These are phyloP conservation scores for Nymphalis polychloros DNA, from an alignment of 2,888 invertebrate genomes.

Conservation along the genomic window DNA sequence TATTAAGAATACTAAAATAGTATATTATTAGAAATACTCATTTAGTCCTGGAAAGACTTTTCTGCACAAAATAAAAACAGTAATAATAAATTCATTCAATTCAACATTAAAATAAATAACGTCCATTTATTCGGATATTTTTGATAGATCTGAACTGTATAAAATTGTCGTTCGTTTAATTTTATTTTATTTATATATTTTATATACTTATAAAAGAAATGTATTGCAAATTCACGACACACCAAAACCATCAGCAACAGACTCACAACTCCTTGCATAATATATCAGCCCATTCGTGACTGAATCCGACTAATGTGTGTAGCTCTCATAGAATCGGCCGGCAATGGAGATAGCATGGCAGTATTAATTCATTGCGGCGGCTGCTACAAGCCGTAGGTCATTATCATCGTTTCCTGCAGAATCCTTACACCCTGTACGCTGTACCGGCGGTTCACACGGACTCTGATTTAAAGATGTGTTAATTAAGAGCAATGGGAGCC, in stretches of 20 bases:
- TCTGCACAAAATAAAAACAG: too few relatives aligned
- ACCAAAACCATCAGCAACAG: constrained; percentile 13
- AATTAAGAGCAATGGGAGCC: constrained; percentile 40
- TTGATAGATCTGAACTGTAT: too few relatives aligned
- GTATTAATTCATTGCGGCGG: constrained; percentile 74
- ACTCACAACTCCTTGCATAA: constrained; percentile 21
- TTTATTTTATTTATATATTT: too few relatives aligned
- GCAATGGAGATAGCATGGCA: constrained; percentile 73
- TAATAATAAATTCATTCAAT: too few relatives aligned
- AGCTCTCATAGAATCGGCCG: constrained; percentile 57
- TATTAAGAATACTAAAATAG: too few relatives aligned
- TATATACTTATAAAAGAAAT: too few relatives aligned
- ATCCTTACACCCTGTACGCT: constrained; percentile 49
- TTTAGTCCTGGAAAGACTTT: too few relatives aligned
- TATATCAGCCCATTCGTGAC: constrained; percentile 59
- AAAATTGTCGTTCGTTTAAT: too few relatives aligned
- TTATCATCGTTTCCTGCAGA: constrained; percentile 55
- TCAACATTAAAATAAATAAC: too few relatives aligned
- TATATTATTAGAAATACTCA: too few relatives aligned
- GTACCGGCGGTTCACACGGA: constrained; percentile 52
- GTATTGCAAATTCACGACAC: background rate
- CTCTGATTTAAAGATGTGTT: constrained; percentile 38
- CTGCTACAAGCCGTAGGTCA: constrained; percentile 52
- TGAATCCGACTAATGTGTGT: constrained; percentile 62
- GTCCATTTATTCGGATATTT: too few relatives aligned